Evolutionary conservation across 1,140 invertebrate species (phyloP).

Genomic region (Drosophila asahinai): DNA sequence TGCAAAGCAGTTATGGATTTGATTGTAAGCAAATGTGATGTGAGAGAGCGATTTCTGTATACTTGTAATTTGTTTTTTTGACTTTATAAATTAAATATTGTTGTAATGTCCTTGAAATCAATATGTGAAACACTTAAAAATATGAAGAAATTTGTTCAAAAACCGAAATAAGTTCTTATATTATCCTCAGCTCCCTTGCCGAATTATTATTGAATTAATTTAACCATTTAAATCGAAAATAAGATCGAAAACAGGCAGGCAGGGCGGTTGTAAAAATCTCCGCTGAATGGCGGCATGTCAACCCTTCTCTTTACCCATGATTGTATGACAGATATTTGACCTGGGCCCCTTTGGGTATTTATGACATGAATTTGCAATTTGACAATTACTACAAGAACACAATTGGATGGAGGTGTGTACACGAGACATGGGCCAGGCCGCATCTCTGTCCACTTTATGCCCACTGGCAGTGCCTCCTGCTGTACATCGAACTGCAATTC

Average conservation of each 20-base stretch:
- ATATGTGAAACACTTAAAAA: not conserved
- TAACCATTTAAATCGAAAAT: not conserved
- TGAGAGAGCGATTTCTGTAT: slow-evolving; percentile 2
- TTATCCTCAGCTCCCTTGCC: no score
- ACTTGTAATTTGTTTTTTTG: not conserved
- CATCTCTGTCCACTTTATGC: slow-evolving; percentile 30
- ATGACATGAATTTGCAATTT: slow-evolving; percentile 84
- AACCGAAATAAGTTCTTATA: no score
- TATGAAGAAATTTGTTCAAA: not conserved
- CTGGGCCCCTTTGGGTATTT: slow-evolving; percentile 54
- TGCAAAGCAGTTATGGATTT: slow-evolving; percentile 52
- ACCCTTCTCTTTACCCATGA: not conserved
- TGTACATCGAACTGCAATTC: slow-evolving; percentile 63
- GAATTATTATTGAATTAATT: not conserved
- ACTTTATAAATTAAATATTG: not conserved
- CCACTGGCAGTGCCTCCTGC: slow-evolving; percentile 63
- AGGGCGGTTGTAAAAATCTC: slow-evolving; percentile 49
- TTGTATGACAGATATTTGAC: slow-evolving; percentile 59
- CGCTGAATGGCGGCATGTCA: not conserved
- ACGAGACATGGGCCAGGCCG: slow-evolving; percentile 9
- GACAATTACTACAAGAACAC: slow-evolving; percentile 69
- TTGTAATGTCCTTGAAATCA: not conserved
- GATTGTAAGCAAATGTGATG: slow-evolving; percentile 11
- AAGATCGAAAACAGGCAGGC: not conserved
- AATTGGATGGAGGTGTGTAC: not conserved